Conservation (phyloP, 2,797 vertebrate species). For the Hypotaenidia philippensis region DNA sequence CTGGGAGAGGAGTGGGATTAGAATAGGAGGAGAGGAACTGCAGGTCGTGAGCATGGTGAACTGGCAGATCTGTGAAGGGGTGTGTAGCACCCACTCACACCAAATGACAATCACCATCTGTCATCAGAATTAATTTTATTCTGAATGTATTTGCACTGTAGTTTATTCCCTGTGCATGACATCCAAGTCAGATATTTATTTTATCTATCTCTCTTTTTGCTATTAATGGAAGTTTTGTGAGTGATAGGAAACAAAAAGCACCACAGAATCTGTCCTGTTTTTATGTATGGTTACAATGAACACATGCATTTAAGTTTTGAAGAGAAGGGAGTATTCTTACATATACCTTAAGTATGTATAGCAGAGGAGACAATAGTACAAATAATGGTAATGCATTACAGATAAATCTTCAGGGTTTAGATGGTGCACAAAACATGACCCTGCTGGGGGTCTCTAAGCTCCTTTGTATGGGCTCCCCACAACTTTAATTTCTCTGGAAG, state of each 20-base stretch:
- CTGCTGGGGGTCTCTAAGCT: background rate
- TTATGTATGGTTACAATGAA: background rate
- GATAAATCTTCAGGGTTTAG: background rate
- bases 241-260: background rate
- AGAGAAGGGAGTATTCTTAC: background rate
- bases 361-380: background rate
- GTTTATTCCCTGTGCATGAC: background rate
- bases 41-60: background rate
- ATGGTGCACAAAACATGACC: rapidly evolving
- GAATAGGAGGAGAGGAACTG: background rate
- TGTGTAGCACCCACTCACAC: background rate
- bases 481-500: background rate
- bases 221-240: background rate
- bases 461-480: rapidly evolving
- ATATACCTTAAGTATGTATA: background rate
- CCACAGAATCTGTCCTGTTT: background rate
- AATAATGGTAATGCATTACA: too few species aligned
- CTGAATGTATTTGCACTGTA: background rate
- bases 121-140: background rate
- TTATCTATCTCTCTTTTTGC: background rate
- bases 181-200: background rate
- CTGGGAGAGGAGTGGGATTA: background rate
- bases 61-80: background rate
- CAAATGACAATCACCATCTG: background rate
- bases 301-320: background rate